Percentiles rank a stretch among this genome's conserved stretches.
These are phyloP conservation scores for Myathropa florea DNA, from an alignment of 2,888 invertebrate genomes.

Conservation along the genomic window DNA sequence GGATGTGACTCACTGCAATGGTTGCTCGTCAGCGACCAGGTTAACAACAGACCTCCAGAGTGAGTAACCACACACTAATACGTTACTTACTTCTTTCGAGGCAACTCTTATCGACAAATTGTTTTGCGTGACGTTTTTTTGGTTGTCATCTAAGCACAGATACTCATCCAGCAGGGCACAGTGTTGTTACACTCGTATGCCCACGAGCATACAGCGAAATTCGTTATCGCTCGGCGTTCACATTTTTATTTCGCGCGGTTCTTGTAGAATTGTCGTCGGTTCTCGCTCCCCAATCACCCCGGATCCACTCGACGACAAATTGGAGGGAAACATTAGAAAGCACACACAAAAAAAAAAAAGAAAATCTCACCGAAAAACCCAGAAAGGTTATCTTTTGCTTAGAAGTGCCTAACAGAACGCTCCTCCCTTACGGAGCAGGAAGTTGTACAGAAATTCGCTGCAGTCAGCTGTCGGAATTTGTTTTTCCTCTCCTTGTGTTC, in stretches of 20 bases:
- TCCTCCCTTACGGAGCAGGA: constrained; percentile 44
- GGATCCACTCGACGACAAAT: not conserved
- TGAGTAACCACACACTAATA: constrained; percentile 24
- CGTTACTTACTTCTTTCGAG: not conserved
- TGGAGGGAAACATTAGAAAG: not conserved
- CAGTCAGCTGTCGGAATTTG: constrained; percentile 58
- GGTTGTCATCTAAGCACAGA: constrained; percentile 34
- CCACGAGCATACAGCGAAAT: constrained; percentile 24
- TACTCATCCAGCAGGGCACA: constrained; percentile 10
- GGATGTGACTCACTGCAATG: constrained; percentile 16
- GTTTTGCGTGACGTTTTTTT: constrained; percentile 49
- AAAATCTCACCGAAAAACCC: constrained; percentile 32
- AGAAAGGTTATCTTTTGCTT: constrained; percentile 53
- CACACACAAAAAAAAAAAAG: not conserved
- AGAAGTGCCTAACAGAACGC: constrained; percentile 23
- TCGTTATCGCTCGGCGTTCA: constrained; percentile 49
- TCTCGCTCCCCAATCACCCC: not conserved
- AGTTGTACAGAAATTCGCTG: constrained; percentile 36
- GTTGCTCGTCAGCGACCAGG: constrained; percentile 15
- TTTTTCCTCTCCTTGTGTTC: constrained; percentile 9
- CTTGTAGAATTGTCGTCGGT: not conserved
- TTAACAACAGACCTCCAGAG: constrained; percentile 44
- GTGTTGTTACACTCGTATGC: not conserved
- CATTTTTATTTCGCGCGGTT: constrained; percentile 47
- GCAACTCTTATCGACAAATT: constrained; percentile 45